These are phyloP conservation scores for Parnassius mnemosyne DNA, from an alignment of 2,888 invertebrate genomes.

Conservation along the genomic window DNA sequence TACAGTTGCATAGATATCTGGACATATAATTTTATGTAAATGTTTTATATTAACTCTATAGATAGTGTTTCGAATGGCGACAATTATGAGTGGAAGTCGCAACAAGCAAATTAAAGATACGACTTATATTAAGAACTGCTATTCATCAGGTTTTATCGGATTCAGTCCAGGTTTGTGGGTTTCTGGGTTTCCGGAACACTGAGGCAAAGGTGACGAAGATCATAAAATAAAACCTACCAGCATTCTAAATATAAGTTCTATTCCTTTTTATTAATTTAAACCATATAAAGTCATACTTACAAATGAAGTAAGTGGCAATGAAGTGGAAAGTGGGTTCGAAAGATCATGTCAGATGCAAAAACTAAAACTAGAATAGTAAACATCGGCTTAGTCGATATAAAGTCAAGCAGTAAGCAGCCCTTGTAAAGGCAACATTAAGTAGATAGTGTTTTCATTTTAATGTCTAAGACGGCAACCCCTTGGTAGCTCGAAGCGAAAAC, in stretches of 20 bases:
- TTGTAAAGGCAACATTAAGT: conserved; percentile 19
- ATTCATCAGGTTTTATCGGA: conserved; percentile 1
- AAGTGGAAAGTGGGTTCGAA: neutral
- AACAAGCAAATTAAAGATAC: neutral
- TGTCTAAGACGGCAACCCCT: conserved; percentile 1
- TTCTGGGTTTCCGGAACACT: conserved; percentile 3
- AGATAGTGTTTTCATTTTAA: conserved; percentile 12
- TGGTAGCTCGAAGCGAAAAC: conserved; percentile 20
- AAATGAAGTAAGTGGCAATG: too few relatives aligned
- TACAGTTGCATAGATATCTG: conserved; percentile 9
- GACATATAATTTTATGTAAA: conserved; percentile 13
- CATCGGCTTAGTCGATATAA: conserved; percentile 17
- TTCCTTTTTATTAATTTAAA: neutral
- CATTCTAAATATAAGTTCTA: neutral
- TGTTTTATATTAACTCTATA: conserved; percentile 7
- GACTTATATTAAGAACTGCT: conserved; percentile 9
- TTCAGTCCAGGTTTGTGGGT: neutral
- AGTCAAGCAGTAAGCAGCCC: conserved; percentile 5
- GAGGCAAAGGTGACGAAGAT: conserved; percentile 1
- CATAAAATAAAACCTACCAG: conserved; percentile 2
- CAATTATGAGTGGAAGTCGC: neutral
- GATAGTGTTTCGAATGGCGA: conserved; percentile 19
- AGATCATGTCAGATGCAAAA: neutral
- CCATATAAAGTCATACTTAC: too few relatives aligned
- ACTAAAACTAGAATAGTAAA: conserved; percentile 2